Conservation (phyloP, 2,113 vertebrate genomes). For the Acrocephalus kingi region DNA sequence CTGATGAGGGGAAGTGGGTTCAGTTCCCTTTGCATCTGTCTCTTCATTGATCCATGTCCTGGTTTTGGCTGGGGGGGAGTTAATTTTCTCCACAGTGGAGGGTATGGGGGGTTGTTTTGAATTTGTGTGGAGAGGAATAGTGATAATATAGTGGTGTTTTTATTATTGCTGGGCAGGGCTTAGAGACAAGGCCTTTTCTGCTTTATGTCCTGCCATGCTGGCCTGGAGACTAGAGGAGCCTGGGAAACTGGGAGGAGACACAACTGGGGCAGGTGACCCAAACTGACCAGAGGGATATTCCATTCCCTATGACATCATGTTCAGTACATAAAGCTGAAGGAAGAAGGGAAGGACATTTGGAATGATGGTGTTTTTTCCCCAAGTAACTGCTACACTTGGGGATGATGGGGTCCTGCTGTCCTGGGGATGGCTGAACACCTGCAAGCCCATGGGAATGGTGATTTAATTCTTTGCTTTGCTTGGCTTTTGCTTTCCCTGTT, state of each 20-base stretch:
- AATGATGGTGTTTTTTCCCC: background rate
- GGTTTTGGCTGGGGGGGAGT: background rate
- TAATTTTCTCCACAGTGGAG: background rate
- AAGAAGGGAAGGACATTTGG: background rate
- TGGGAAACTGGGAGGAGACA: background rate
- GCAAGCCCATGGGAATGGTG: background rate
- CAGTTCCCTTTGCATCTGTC: background rate
- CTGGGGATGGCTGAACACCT: background rate
- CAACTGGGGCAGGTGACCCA: rapidly evolving
- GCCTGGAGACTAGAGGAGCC: background rate
- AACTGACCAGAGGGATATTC: background rate
- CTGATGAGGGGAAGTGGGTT: background rate
- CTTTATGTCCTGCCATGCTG: background rate
- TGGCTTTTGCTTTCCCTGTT: background rate
- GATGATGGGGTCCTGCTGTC: background rate
- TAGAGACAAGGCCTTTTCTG: background rate
- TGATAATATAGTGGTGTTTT: background rate
- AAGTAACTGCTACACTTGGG: background rate
- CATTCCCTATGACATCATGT: background rate
- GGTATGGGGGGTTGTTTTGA: background rate
- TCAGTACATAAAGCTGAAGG: background rate
- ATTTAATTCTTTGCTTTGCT: background rate
- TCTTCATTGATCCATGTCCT: background rate
- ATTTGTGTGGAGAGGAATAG: background rate
- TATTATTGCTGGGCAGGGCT: background rate